Evolutionary conservation across 2,113 vertebrate genomes (phyloP).

Genomic region (Aramus guarauna): DNA sequence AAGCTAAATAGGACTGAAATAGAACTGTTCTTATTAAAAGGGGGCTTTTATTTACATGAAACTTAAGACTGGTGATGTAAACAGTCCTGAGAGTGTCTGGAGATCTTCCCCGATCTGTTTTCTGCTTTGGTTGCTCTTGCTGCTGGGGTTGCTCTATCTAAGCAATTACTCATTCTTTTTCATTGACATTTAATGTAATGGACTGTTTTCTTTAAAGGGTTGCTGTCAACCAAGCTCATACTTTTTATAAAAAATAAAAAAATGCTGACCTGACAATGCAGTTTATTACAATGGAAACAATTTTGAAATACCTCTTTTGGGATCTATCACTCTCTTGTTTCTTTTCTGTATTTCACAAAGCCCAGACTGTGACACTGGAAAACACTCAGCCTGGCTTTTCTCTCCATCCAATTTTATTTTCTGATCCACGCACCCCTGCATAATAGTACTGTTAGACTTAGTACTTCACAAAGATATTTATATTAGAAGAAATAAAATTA

Average conservation of each 20-base stretch:
- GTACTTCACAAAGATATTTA: background rate
- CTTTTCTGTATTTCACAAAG: background rate
- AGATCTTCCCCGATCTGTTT: background rate
- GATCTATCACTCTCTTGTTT: background rate
- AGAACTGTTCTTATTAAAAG: background rate
- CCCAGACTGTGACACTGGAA: background rate
- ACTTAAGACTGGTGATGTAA: background rate
- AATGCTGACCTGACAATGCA: background rate
- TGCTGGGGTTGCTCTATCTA: background rate
- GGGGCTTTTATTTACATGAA: background rate
- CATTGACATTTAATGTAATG: background rate
- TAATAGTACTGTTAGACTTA: background rate
- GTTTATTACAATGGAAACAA: background rate
- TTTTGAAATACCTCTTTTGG: background rate
- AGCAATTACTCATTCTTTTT: slow-evolving; percentile 3
- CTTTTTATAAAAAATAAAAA: background rate
- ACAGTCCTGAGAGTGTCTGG: background rate
- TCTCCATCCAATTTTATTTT: background rate
- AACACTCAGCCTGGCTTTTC: background rate
- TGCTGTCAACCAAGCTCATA: background rate
- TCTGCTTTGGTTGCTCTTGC: slow-evolving; percentile 22
- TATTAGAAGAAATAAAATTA: background rate
- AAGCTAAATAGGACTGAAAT: background rate
- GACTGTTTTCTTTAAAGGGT: background rate
- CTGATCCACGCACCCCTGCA: background rate